Conservation (phyloP, 1,140 invertebrate species). For the Drosophila nannoptera region DNA sequence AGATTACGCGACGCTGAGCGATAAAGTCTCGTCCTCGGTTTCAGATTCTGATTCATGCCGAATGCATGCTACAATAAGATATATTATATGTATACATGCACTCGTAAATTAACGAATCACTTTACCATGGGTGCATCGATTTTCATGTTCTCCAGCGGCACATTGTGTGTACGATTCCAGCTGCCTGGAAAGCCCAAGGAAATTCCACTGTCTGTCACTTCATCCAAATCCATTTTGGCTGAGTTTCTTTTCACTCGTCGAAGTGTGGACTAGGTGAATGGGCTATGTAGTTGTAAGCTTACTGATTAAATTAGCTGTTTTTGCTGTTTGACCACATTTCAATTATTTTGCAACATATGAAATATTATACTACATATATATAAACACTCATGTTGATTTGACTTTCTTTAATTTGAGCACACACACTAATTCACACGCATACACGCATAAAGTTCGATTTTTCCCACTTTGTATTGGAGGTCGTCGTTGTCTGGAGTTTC, state of each 20-base stretch:
- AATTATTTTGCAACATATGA: slow-evolving; percentile 42
- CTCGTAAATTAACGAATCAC: slow-evolving; percentile 3
- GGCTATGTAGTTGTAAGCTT: slow-evolving; percentile 10
- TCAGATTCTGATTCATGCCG: slow-evolving; percentile 5
- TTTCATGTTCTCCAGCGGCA: slow-evolving; percentile 85
- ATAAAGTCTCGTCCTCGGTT: slow-evolving; percentile 8
- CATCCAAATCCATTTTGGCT: slow-evolving; percentile 49
- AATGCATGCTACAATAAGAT: background rate
- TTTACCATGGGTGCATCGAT: slow-evolving; percentile 89
- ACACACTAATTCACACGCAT: slow-evolving; percentile 28
- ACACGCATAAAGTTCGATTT: slow-evolving; percentile 65
- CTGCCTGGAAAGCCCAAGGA: slow-evolving; percentile 80
- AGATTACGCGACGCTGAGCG: background rate
- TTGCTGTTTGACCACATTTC: slow-evolving; percentile 25
- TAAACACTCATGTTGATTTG: slow-evolving; percentile 48
- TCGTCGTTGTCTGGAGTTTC: slow-evolving; percentile 60
- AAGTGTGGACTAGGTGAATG: background rate
- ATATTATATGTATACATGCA: background rate
- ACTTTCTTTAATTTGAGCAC: slow-evolving; percentile 51
- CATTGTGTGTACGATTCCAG: slow-evolving; percentile 81
- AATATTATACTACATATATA: slow-evolving; percentile 26
- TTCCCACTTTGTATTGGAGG: slow-evolving; percentile 72
- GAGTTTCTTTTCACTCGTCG: slow-evolving; percentile 17
- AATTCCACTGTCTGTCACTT: slow-evolving; percentile 59
- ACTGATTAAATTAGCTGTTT: slow-evolving; percentile 28